phyloP scores from a whole-genome alignment of 2,113 vertebrate genomes.

The Amblyornis subalaris region DNA sequence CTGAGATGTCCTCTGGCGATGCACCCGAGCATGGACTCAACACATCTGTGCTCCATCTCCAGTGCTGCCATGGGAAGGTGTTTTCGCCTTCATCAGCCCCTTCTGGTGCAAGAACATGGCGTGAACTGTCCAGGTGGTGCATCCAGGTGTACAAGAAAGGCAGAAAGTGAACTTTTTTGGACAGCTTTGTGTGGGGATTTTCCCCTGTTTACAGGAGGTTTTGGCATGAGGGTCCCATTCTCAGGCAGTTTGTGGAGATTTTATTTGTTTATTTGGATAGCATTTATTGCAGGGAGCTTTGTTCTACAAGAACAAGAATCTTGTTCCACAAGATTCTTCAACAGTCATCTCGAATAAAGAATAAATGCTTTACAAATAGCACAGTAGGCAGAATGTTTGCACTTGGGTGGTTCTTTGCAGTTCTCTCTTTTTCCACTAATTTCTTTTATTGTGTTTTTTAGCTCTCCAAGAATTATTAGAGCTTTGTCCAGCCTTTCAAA shows the following conservation, averaged over 20 bases:
- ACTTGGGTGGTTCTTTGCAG: neutral
- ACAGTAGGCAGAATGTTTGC: neutral
- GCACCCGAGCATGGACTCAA: accelerated
- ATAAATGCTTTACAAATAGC: neutral
- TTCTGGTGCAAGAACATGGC: accelerated
- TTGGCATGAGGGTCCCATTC: neutral
- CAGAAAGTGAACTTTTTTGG: neutral
- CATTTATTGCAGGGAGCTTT: neutral
- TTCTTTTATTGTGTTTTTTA: neutral
- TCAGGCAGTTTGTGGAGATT: neutral
- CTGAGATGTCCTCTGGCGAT: neutral
- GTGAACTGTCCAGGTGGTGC: neutral
- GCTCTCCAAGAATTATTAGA: neutral
- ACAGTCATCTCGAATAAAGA: neutral
- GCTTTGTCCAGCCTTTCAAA: neutral
- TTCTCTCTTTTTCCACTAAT: neutral
- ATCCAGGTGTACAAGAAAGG: neutral
- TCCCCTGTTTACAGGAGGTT: neutral
- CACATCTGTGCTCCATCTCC: accelerated
- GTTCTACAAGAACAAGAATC: neutral
- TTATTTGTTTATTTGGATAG: neutral
- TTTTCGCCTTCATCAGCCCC: neutral
- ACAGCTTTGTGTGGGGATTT: neutral
- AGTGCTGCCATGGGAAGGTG: accelerated
- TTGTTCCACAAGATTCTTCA: neutral